A percentile compares a stretch with the other conserved stretches of the same genome.
Evolutionary conservation across 2,113 vertebrate species (phyloP).

Genomic region (Vanacampus margaritifer): DNA sequence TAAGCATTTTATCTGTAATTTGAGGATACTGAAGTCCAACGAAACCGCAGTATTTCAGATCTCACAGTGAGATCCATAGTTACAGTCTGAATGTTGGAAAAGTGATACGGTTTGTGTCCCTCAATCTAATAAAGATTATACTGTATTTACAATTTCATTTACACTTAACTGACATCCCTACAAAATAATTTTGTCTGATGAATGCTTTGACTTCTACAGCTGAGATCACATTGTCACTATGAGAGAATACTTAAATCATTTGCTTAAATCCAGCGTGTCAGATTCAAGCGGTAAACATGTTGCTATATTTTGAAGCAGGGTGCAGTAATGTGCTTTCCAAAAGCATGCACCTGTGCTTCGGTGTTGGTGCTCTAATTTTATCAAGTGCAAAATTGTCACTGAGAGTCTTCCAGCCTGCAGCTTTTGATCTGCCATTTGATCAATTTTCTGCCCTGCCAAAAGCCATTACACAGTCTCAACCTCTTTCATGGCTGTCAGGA

Average conservation of each 20-base stretch:
- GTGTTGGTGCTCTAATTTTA: slow-evolving; percentile 34
- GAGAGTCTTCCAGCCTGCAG: slow-evolving; percentile 26
- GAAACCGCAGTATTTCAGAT: too few species aligned
- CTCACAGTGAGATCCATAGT: too few species aligned
- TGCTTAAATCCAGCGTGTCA: background rate
- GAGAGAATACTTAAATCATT: background rate
- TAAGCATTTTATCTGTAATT: too few species aligned
- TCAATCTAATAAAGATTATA: too few species aligned
- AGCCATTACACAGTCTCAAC: slow-evolving; percentile 52
- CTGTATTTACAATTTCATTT: too few species aligned
- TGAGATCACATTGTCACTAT: background rate
- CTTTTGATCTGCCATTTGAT: slow-evolving; percentile 57
- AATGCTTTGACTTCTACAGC: background rate
- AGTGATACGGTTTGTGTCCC: too few species aligned
- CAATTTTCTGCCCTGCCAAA: slow-evolving; percentile 65
- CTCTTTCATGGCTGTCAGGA: slow-evolving; percentile 35
- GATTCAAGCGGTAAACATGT: background rate
- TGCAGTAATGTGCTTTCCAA: slow-evolving; percentile 5
- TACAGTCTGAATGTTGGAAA: too few species aligned
- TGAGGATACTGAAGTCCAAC: too few species aligned
- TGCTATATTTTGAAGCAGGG: background rate
- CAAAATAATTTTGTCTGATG: too few species aligned
- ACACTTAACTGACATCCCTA: too few species aligned
- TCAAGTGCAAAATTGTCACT: slow-evolving; percentile 41
- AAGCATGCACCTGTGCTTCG: slow-evolving; percentile 9